Conservation (phyloP, 2,113 vertebrate species). For the Lepus europaeus region DNA sequence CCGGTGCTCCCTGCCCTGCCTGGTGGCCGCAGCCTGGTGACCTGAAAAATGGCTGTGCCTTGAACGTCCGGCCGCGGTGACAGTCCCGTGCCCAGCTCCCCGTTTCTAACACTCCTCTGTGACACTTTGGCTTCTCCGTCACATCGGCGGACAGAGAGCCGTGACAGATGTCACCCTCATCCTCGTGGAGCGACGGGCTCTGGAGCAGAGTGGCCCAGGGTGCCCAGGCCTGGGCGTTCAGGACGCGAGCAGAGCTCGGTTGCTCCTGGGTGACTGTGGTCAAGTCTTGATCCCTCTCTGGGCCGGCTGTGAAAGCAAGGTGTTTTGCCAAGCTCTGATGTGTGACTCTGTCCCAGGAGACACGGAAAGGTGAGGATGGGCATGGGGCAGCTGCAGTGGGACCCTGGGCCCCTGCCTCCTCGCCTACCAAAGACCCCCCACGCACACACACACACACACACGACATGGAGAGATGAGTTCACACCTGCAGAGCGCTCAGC, state of each 20-base stretch:
- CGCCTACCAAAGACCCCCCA: neutral
- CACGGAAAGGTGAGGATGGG: no score
- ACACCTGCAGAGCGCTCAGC: neutral
- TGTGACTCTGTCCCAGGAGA: neutral
- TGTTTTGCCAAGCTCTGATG: neutral
- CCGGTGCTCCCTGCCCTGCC: constrained; percentile 80
- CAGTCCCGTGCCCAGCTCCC: constrained; percentile 87
- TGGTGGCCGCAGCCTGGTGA: constrained; percentile 87
- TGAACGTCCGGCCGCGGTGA: constrained; percentile 85
- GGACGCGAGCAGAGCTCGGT: neutral
- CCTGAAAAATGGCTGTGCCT: constrained; percentile 93
- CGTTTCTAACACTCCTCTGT: neutral
- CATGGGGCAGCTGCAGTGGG: no score
- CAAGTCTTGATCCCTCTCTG: neutral
- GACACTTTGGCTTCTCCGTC: neutral
- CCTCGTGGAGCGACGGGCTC: fast-evolving
- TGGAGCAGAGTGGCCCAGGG: fast-evolving
- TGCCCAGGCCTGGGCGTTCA: fast-evolving
- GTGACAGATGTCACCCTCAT: fast-evolving
- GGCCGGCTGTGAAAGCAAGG: neutral
- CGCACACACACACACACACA: no score
- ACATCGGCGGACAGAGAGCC: fast-evolving
- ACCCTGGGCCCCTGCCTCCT: neutral
- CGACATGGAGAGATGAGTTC: neutral
- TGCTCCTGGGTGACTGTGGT: neutral